Base-by-base conservation (phyloP, 1,140 invertebrate species). In the Epicauta chinensis region DNA sequence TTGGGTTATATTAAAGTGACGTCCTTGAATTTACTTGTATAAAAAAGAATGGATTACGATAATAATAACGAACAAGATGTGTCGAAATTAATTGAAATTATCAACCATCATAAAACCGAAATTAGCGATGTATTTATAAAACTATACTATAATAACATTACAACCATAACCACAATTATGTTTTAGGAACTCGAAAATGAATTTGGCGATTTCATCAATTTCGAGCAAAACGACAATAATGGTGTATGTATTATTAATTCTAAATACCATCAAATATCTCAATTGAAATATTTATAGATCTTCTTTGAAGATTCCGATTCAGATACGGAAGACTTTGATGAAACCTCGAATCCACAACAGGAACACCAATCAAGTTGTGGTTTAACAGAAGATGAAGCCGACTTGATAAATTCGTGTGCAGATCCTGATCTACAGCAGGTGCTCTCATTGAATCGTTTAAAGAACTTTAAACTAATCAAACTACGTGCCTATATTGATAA, bases 401-500 rank as follows among this genome's bases (percentile, higher is more conserved):
- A 36, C 34, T 14, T 56, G 2, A 57, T 63, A 13, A 46, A 62
- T 12, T 56, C 42, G 14, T 64, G 60, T 36, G 13, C 39, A 32
- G 48, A 61, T 44, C 41, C 48, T 9, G 53, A 57, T 14, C 38
- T 64, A 14, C 61, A 56, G 45, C 23, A 56, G 11, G 11, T 61
- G 23, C 36, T 64, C 4, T 1, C 56, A 12, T 39, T 63, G 36
- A 64, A 64, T 53, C 43, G 63, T 10, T 30, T 35, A 2, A 60
- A 61, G 31, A 63, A 61, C 38, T 29, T 58, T 5, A 51, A 59
- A 44, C 42, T 59, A 7, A 53, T 63, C 10, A 50, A 61, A 39
- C 17, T 59, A 13, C 61, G 55, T 16, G 58, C 55, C 41, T 61
- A 55, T 55, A 45, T 63, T 9, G 57, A 61, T 49, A 43, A 59